A percentile compares a stretch with the other conserved stretches of the same genome.
These are phyloP conservation scores for Riparia riparia DNA, from an alignment of 2,113 vertebrate genomes.

Conservation along the genomic window DNA sequence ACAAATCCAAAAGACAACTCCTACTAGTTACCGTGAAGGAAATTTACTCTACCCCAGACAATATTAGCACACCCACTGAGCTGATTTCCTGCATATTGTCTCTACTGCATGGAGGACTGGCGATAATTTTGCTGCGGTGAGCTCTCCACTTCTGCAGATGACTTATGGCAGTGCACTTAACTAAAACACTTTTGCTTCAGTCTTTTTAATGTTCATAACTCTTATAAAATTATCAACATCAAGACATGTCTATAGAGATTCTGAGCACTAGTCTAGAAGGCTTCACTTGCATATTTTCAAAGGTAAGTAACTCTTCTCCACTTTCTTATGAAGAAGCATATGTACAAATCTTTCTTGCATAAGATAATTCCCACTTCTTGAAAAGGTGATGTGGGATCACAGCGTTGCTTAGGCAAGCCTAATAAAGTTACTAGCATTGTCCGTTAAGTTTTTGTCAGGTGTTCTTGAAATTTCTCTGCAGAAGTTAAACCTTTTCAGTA, in stretches of 20 bases:
- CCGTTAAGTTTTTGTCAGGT: neutral
- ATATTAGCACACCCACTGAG: neutral
- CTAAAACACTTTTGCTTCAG: neutral
- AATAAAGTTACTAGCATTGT: neutral
- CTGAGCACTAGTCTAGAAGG: neutral
- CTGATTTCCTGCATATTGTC: neutral
- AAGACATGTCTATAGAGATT: neutral
- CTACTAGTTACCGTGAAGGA: neutral
- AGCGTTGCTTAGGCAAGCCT: neutral
- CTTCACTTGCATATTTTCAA: neutral
- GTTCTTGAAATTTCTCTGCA: neutral
- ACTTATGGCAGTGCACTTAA: neutral
- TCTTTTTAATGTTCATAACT: neutral
- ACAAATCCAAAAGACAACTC: neutral
- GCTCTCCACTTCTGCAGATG: neutral
- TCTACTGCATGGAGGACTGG: neutral
- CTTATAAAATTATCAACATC: neutral
- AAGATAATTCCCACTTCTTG: neutral
- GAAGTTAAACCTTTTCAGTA: neutral
- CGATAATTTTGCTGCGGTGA: neutral
- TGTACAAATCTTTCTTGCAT: neutral
- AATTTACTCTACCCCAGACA: neutral
- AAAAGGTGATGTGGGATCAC: neutral
- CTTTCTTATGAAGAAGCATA: neutral
- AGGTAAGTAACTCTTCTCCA: neutral